These are phyloP conservation scores for Trimorus sp. DNA, from an alignment of 2,888 invertebrate genomes.

Conservation along the genomic window DNA sequence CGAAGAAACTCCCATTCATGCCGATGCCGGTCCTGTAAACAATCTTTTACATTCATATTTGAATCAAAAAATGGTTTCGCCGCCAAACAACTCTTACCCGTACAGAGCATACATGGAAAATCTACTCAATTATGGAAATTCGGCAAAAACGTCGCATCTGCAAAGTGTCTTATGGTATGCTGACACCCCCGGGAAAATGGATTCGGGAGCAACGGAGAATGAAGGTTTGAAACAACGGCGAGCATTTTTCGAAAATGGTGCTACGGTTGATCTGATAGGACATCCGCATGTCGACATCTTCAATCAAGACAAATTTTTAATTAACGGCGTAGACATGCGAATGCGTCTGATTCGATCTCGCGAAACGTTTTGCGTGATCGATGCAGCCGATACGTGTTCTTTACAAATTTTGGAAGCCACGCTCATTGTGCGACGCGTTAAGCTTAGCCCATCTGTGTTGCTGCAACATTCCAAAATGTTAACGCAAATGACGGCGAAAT, in stretches of 20 bases:
- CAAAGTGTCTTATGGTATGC: conserved; percentile 37
- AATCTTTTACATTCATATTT: conserved; percentile 45
- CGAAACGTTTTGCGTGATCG: too few relatives aligned
- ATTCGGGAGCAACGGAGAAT: neutral
- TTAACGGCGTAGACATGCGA: conserved; percentile 43
- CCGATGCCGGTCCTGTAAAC: neutral
- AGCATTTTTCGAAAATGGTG: neutral
- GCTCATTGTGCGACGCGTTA: too few relatives aligned
- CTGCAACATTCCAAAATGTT: too few relatives aligned
- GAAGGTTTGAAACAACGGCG: neutral
- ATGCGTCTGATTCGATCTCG: neutral
- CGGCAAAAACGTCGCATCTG: conserved; percentile 65
- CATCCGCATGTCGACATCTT: conserved; percentile 67
- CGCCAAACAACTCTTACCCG: conserved; percentile 66
- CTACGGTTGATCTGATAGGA: conserved; percentile 14
- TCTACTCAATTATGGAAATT: conserved; percentile 60
- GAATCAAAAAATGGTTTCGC: conserved; percentile 69
- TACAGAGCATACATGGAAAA: conserved; percentile 70
- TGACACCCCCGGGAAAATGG: conserved; percentile 30
- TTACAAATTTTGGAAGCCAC: too few relatives aligned
- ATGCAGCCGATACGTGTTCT: too few relatives aligned
- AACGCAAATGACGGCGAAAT: too few relatives aligned
- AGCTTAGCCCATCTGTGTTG: too few relatives aligned
- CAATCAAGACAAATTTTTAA: conserved; percentile 66
- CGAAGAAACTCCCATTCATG: neutral